A percentile compares a stretch with the other conserved stretches of the same genome.
Conservation (phyloP, 1,140 invertebrate genomes). For the Uloborus diversus region DNA sequence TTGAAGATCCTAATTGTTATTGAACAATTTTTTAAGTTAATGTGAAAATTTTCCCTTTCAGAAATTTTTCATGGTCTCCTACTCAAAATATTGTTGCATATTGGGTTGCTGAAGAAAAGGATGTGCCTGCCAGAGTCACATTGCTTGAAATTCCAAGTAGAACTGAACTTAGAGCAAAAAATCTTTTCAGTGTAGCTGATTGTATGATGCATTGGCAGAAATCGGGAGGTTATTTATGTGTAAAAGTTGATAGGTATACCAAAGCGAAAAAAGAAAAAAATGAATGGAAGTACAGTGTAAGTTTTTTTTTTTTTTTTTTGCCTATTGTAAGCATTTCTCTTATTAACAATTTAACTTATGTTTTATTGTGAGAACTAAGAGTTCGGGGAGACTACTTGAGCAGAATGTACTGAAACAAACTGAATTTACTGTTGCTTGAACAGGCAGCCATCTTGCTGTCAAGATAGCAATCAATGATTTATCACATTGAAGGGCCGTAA, state of each 20-base stretch:
- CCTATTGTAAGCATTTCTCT: background rate
- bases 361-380: no score
- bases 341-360: no score
- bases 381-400: no score
- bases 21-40: background rate
- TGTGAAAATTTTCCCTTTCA: constrained; percentile 59
- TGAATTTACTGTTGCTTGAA: no score
- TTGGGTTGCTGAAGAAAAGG: constrained; percentile 98
- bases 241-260: constrained; percentile 96
- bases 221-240: constrained; percentile 95
- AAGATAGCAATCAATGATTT: no score
- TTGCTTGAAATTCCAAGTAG: constrained; percentile 72
- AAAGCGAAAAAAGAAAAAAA: constrained; percentile 92
- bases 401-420: no score
- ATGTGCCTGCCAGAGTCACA: constrained; percentile 71
- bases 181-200: constrained; percentile 97
- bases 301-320: constrained; percentile 59
- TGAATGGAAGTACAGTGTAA: constrained; percentile 86
- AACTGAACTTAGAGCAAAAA: constrained; percentile 92
- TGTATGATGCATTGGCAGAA: constrained; percentile 99
- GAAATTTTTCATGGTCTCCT: constrained; percentile 98
- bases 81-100: constrained; percentile 96
- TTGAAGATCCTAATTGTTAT: background rate
- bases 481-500: no score
- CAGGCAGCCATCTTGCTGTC: no score